Base-by-base conservation (phyloP, 2,888 invertebrate species). In the Pollenia griseotomentosa region DNA sequence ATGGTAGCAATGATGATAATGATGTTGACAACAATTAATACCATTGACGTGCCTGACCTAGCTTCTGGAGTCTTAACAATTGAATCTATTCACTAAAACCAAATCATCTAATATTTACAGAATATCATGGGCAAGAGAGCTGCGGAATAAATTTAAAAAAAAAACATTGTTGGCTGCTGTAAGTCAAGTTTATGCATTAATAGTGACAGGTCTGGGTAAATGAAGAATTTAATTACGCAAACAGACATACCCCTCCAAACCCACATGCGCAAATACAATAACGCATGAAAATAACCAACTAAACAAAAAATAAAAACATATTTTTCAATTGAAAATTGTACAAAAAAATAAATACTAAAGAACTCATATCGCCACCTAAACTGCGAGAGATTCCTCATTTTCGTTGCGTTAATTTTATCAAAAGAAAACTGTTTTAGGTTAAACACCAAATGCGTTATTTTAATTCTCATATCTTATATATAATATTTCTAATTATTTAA, bases 11-110 rank as follows among this genome's bases (percentile, higher is more conserved):
- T 55, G 33, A 65, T 14, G 23, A 63, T 51, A 12, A 10, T 23
- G 7, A 2, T 23, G 33, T 55, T 73, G 65, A 59, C 59, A 65
- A 44, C 57, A 74, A 74, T 23, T 59, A 83, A 71, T 83, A 68
- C 70, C 55, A 63, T 55, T 55, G 77, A 63, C 83, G 77, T 83
- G 83, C 70, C 77, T 77, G 63, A 77, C 53, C 46, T 46, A 55
- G 55, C 55, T 61, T 70, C 44, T 83, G 55, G 40, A 48, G 83
- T 55, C 75, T 83, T 83, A 83, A 77, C 53, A 48, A 75, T 63
- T 75, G 68, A 44, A 59, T 71, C 73, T 66, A 65, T 63, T 53
- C 51, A 75, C 53, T 44, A 51, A 75, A 65, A 75, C 40, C 14
- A 71, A 33, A 6, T 6, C 6, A 44, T 61, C 44, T 53, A 63